Evolutionary conservation across 2,113 vertebrate genomes (phyloP).

Genomic region (Nyctereutes procyonoides): DNA sequence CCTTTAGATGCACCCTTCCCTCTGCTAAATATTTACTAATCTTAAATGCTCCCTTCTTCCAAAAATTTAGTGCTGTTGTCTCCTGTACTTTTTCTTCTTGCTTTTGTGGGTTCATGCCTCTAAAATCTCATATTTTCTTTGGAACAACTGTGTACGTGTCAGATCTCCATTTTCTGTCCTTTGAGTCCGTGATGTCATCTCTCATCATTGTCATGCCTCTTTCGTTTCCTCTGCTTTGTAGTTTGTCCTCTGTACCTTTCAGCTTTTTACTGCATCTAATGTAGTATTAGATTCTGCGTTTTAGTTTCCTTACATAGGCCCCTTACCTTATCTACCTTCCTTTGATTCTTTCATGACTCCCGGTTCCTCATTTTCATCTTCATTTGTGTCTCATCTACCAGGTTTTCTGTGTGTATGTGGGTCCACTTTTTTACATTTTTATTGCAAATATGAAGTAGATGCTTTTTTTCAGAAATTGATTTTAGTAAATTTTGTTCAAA

Average conservation of each 20-base stretch:
- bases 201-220: not conserved
- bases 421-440: constrained; percentile 1
- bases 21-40: not conserved
- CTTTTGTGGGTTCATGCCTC: not conserved
- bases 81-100: not conserved
- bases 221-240: not conserved
- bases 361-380: not conserved
- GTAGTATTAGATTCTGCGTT: not conserved
- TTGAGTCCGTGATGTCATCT: not conserved
- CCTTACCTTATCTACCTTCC: not conserved
- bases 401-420: not conserved
- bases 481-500: not conserved
- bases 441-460: constrained; percentile 14
- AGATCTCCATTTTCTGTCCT: not conserved
- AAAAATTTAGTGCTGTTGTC: not conserved
- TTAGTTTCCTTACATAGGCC: not conserved
- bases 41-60: not conserved
- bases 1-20: not conserved
- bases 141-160: not conserved
- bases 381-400: not conserved
- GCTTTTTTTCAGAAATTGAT: not conserved
- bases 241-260: not conserved
- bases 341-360: not conserved
- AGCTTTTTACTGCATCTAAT: not conserved
- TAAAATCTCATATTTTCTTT: not conserved